Evolutionary conservation across 2,888 invertebrate species (phyloP).

Genomic region (Endotricha flammealis): DNA sequence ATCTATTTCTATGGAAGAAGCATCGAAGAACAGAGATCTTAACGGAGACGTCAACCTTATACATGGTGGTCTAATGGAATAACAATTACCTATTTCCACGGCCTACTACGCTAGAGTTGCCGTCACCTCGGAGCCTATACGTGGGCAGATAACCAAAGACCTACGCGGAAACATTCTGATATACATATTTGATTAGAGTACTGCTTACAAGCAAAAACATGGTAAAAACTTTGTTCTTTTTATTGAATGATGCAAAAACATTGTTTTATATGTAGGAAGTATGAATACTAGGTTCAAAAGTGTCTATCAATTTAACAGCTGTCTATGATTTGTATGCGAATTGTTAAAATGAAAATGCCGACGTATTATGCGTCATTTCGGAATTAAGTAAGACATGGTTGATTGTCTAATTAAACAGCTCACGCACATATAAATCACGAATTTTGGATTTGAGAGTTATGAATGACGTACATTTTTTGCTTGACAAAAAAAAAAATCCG

Average conservation of each 20-base stretch:
- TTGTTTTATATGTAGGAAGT: constrained; percentile 19
- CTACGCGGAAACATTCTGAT: constrained; percentile 57
- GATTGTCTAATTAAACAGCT: constrained; percentile 10
- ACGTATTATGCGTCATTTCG: constrained; percentile 7
- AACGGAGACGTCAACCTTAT: constrained; percentile 35
- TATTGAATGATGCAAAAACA: constrained; percentile 12
- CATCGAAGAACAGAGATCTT: constrained; percentile 26
- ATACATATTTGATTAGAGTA: constrained; percentile 39
- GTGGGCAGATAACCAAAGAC: constrained; percentile 64
- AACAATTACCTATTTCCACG: constrained; percentile 52
- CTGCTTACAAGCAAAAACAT: constrained; percentile 30
- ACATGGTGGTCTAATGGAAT: constrained; percentile 50
- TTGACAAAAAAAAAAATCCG: no score
- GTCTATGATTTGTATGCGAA: constrained; percentile 17
- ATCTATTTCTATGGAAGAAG: no score
- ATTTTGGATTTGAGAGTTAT: constrained; percentile 6
- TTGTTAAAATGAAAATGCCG: constrained; percentile 5
- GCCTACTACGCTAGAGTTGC: constrained; percentile 33
- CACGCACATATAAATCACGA: constrained; percentile 21
- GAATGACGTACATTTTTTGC: no score
- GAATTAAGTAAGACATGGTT: constrained; percentile 1
- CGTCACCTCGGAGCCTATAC: constrained; percentile 55
- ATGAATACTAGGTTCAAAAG: constrained; percentile 7
- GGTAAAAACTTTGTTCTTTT: constrained; percentile 27
- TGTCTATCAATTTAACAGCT: constrained; percentile 9